Evolutionary conservation across 2,797 vertebrate genomes (phyloP).

Genomic region (Crossoptilon crossoptilon): DNA sequence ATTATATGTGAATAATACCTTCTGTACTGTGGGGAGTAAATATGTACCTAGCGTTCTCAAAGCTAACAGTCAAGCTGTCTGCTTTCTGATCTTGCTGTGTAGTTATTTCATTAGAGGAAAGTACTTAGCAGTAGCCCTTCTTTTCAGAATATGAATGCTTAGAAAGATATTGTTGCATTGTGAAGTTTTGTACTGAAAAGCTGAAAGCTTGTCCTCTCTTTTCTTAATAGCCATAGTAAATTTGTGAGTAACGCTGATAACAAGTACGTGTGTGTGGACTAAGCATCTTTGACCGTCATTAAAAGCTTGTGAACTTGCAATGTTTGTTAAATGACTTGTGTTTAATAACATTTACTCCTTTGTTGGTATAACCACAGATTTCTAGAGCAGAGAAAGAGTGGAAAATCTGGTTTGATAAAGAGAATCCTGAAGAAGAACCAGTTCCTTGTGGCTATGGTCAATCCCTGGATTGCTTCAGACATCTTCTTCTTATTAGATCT

Average conservation of each 20-base stretch:
- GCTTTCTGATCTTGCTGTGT: background rate
- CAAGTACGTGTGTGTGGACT: background rate
- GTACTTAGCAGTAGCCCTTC: background rate
- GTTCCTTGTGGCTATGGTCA: conserved; percentile 90
- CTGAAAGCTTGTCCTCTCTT: background rate
- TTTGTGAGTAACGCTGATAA: background rate
- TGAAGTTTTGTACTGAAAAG: background rate
- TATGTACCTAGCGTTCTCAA: background rate
- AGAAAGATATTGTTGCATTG: background rate
- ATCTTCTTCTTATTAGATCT: conserved; percentile 92
- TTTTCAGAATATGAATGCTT: background rate
- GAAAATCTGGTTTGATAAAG: conserved; percentile 96
- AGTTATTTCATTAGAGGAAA: background rate
- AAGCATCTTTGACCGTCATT: background rate
- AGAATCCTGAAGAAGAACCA: conserved; percentile 92
- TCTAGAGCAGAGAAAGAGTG: conserved; percentile 91
- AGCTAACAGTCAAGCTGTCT: background rate
- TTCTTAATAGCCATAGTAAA: background rate
- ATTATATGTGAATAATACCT: background rate
- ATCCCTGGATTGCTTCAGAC: conserved; percentile 90
- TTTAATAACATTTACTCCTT: background rate
- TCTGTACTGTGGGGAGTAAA: background rate
- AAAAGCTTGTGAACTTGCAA: background rate
- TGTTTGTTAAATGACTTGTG: background rate
- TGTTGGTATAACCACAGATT: conserved; percentile 81